Evolutionary conservation across 2,113 vertebrate genomes (phyloP), one percentile per base, ranked within the genome.

Genomic region (Gambusia holbrooki): DNA sequence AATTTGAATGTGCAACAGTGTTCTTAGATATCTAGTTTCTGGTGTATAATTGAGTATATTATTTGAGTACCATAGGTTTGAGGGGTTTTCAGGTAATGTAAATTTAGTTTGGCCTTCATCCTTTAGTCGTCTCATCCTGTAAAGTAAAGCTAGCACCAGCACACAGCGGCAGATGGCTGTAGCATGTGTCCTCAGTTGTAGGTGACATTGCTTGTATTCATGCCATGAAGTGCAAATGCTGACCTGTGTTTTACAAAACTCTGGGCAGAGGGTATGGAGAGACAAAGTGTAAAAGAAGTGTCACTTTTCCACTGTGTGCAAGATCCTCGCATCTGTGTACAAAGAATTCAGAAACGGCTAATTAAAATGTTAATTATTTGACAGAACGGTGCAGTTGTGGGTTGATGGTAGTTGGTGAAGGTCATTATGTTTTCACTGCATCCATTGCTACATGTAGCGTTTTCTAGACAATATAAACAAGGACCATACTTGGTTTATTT

Each of bases 311-410:
- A 65, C 68, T 67, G 13, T 76, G 71, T 70, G 37, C 48, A 32
- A 70, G 54, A 73, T 76, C 25, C 22, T 58, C n/a, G 22, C 51
- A 58, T 58, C 51, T 58, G 45, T 48, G 45, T 5, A 19, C 45
- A n/a, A 58, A 58, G 51, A 25, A 58, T 58, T 58, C 22, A 22
- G 9, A 25, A 58, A 58, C 3, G 62, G 74, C 73, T 83, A 66
- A 83, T 89, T 88, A 84, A 85, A 83, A 81, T 70, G 75, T 62
- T 78, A 76, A 87, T 93, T 92, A 85, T 82, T 62, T 92, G 81
- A 91, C 82, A 66, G 73, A 90, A 82, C 73, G 73, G 66, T 85
- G 84, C 85, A 89, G 88, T 85, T 83, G 64, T 30, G 13, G 62
- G 32, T 33, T 33, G 17, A 74, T 82, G n/a, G 48, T 75, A 30